These are phyloP conservation scores for Cephus pygmeus DNA, from an alignment of 2,888 invertebrate genomes.

Conservation along the genomic window DNA sequence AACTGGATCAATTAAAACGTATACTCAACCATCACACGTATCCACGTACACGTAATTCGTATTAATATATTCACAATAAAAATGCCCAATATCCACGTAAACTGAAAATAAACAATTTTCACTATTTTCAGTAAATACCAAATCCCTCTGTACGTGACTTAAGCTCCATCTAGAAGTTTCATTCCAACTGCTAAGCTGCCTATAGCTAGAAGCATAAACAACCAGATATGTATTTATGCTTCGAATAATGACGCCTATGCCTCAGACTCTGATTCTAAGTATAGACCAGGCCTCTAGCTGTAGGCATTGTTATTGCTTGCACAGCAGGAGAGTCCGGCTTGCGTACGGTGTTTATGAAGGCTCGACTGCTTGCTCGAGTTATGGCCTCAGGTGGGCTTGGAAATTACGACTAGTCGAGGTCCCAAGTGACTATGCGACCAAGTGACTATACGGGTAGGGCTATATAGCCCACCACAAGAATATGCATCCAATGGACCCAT, in stretches of 20 bases:
- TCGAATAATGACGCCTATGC: background rate
- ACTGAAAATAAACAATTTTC: background rate
- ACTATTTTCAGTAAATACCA: background rate
- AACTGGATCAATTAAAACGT: background rate
- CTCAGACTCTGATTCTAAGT: conserved; percentile 36
- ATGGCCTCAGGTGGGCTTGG: conserved; percentile 53
- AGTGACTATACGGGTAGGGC: conserved; percentile 20
- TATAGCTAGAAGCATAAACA: background rate
- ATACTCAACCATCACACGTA: background rate
- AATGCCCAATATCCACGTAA: background rate
- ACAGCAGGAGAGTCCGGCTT: conserved; percentile 49
- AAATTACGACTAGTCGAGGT: conserved; percentile 44
- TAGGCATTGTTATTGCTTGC: conserved; percentile 60
- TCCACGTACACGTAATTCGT: background rate
- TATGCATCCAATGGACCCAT: background rate
- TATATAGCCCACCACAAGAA: background rate
- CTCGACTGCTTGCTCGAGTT: conserved; percentile 47
- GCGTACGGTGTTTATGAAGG: conserved; percentile 55
- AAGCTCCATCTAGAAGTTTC: background rate
- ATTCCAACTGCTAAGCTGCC: background rate
- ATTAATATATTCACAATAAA: background rate
- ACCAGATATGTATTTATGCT: background rate
- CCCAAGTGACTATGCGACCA: conserved; percentile 39
- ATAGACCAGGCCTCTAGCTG: conserved; percentile 44
- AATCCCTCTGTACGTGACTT: background rate